These are phyloP conservation scores for Vombatus ursinus DNA, from an alignment of 2,113 vertebrate species.

Conservation along the genomic window DNA sequence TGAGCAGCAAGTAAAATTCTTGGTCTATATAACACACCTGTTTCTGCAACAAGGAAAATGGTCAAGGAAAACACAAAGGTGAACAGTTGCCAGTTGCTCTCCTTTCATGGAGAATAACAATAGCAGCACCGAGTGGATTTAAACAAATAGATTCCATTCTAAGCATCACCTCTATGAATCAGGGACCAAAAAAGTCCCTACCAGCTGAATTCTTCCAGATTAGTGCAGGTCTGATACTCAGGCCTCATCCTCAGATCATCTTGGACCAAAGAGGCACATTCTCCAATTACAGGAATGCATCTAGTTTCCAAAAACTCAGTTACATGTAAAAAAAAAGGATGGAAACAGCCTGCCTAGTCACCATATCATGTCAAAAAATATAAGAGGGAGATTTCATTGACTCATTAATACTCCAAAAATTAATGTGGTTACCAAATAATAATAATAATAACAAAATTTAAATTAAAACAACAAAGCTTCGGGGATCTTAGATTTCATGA, in stretches of 20 bases:
- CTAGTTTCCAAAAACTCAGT: neutral
- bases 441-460: neutral
- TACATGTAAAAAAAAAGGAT: neutral
- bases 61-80: neutral
- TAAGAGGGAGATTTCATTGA: neutral
- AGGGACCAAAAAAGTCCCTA: neutral
- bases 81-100: neutral
- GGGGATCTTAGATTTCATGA: neutral
- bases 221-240: neutral
- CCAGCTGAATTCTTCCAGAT: neutral
- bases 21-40: neutral
- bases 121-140: neutral
- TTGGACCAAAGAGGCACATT: neutral
- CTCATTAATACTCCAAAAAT: neutral
- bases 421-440: neutral
- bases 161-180: neutral
- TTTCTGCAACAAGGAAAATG: neutral
- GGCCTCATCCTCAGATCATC: neutral
- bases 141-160: neutral
- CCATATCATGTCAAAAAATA: neutral
- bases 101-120: neutral
- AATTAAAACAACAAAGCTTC: neutral
- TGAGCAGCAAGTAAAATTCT: neutral
- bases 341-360: neutral
- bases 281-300: neutral